Percentiles rank a stretch among this genome's conserved stretches.
Conservation (phyloP, 2,797 vertebrate species). For the Megalops cyprinoides region DNA sequence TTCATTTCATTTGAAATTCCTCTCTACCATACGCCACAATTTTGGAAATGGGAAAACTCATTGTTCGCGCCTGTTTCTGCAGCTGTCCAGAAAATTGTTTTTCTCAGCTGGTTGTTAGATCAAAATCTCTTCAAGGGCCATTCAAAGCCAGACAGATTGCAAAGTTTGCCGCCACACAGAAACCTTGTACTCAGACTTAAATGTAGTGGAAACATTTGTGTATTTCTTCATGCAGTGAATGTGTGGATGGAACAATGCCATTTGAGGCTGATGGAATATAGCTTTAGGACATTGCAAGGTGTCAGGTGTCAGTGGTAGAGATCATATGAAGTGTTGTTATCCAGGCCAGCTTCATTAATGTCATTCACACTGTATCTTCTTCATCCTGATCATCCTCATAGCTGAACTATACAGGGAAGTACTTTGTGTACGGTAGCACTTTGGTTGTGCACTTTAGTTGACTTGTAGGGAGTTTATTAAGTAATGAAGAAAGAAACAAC, state of each 20-base stretch:
- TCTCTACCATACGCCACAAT: background rate
- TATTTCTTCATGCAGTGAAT: background rate
- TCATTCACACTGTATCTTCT: no score
- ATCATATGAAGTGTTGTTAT: no score
- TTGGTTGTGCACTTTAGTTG: no score
- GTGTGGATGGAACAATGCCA: background rate
- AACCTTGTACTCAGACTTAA: background rate
- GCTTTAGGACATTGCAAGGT: no score
- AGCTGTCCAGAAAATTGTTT: constrained; percentile 24
- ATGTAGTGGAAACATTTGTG: background rate
- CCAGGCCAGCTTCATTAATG: no score
- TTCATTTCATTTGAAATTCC: background rate
- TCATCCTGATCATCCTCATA: no score
- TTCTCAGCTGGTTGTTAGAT: constrained; percentile 19
- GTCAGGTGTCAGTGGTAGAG: no score
- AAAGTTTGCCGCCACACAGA: background rate
- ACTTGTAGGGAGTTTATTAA: no score
- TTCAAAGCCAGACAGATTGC: background rate
- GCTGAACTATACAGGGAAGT: no score
- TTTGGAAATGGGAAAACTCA: constrained; percentile 9
- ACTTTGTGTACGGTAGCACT: no score
- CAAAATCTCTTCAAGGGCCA: background rate
- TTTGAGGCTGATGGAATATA: no score
- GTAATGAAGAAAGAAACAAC: no score
- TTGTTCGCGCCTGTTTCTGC: background rate